Conservation (phyloP, 2,888 invertebrate genomes). For the Rhagium mordax region DNA sequence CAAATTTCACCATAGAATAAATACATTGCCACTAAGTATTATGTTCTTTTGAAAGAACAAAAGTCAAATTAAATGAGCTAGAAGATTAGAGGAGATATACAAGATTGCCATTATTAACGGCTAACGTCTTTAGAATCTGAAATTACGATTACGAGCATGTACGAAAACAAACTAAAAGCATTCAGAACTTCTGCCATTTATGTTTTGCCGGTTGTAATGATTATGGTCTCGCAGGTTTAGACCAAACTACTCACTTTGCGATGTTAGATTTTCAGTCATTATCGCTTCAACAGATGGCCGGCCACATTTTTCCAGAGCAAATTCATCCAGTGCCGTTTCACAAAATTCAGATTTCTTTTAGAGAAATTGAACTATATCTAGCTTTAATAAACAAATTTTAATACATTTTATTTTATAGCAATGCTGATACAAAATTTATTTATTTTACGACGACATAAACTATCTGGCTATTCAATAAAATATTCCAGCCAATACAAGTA, state of each 20-base stretch:
- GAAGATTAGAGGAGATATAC: slow-evolving; percentile 50
- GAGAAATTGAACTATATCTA: too few relatives aligned
- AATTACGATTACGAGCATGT: slow-evolving; percentile 44
- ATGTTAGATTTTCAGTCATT: neutral
- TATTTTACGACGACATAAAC: too few relatives aligned
- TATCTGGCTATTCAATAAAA: neutral
- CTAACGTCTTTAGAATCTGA: slow-evolving; percentile 46
- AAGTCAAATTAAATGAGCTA: slow-evolving; percentile 47
- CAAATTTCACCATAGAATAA: neutral
- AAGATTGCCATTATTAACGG: slow-evolving; percentile 47
- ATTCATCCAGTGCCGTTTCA: too few relatives aligned
- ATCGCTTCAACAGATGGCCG: neutral
- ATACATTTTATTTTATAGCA: neutral
- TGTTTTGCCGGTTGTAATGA: slow-evolving; percentile 51
- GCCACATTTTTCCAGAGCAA: neutral
- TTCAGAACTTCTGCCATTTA: slow-evolving; percentile 53
- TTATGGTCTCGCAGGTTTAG: slow-evolving; percentile 41
- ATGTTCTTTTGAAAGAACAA: slow-evolving; percentile 31
- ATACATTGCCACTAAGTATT: neutral
- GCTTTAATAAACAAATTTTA: neutral
- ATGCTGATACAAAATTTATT: neutral
- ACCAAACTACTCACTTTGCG: slow-evolving; percentile 1
- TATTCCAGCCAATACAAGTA: neutral
- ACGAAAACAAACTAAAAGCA: slow-evolving; percentile 39
- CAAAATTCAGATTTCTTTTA: too few relatives aligned